phyloP scores from a whole-genome alignment of 1,140 invertebrate genomes.

The Drosophila novamexicana region DNA sequence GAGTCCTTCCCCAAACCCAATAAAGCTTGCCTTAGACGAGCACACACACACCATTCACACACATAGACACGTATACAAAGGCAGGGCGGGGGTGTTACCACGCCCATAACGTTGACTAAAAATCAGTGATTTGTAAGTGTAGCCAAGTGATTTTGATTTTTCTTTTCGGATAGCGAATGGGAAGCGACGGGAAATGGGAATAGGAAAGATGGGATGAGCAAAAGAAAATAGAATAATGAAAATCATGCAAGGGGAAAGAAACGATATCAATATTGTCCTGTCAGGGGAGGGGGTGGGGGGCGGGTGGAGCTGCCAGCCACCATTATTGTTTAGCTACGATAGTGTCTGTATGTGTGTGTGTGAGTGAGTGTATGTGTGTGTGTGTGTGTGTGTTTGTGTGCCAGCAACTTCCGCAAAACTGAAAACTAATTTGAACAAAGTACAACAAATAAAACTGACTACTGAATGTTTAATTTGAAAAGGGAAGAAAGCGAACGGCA shows the following conservation, averaged over 20 bases:
- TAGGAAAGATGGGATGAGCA: conserved; percentile 22
- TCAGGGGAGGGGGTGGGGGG: conserved; percentile 1
- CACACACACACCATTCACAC: conserved; percentile 22
- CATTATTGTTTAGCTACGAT: conserved; percentile 56
- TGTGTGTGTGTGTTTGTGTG: conserved; percentile 48
- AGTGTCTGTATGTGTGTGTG: conserved; percentile 11
- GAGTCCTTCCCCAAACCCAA: conserved; percentile 18
- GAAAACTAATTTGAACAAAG: conserved; percentile 83
- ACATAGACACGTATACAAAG: conserved; percentile 26
- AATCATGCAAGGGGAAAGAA: conserved; percentile 71
- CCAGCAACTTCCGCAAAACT: conserved; percentile 76
- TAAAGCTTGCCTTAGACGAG: conserved; percentile 15
- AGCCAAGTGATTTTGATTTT: conserved; percentile 44
- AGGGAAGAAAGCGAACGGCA: conserved; percentile 61
- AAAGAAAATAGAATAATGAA: conserved; percentile 74
- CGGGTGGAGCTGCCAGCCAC: conserved; percentile 57
- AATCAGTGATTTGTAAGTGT: conserved; percentile 79
- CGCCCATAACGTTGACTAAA: conserved; percentile 68
- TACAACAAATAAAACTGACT: conserved; percentile 83
- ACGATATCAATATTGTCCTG: conserved; percentile 77
- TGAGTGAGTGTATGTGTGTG: conserved; percentile 6
- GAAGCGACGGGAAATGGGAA: background rate
- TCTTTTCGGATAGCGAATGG: conserved; percentile 19
- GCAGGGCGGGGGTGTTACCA: conserved; percentile 44
- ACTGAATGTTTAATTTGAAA: conserved; percentile 83